Evolutionary conservation across 2,113 vertebrate species (phyloP).

Genomic region (Grammomys surdaster): DNA sequence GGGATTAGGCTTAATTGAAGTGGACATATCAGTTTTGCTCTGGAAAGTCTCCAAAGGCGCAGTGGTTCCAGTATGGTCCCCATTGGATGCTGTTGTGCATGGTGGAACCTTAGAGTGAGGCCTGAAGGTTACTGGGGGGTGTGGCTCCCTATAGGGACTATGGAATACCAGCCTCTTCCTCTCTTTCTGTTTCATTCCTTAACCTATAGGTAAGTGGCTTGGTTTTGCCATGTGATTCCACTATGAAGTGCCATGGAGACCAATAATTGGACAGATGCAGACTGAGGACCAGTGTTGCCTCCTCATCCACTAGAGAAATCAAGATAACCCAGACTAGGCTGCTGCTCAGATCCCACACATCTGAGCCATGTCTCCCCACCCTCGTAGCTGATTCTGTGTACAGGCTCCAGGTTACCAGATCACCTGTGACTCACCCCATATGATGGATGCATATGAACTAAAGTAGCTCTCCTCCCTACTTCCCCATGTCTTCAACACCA

Average conservation of each 20-base stretch:
- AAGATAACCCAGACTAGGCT: neutral
- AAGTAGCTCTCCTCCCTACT: neutral
- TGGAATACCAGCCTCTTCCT: neutral
- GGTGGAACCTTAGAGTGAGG: neutral
- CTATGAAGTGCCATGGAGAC: neutral
- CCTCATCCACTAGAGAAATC: neutral
- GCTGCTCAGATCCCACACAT: neutral
- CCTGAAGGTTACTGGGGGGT: neutral
- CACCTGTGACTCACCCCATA: neutral
- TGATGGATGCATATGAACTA: neutral
- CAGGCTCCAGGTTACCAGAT: neutral
- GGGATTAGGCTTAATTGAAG: neutral
- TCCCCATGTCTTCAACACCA: neutral
- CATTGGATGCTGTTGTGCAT: neutral
- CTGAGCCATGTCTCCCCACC: neutral
- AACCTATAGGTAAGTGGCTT: neutral
- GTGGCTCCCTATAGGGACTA: neutral
- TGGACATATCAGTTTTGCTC: neutral
- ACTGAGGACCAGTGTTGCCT: too few relatives aligned
- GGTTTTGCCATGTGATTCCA: neutral
- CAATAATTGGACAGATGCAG: neutral
- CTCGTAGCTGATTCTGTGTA: neutral
- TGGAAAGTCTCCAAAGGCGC: neutral
- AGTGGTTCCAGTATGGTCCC: neutral
- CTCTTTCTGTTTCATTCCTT: neutral